Base-by-base conservation (phyloP, 2,797 vertebrate genomes). In the Pangasius djambal region DNA sequence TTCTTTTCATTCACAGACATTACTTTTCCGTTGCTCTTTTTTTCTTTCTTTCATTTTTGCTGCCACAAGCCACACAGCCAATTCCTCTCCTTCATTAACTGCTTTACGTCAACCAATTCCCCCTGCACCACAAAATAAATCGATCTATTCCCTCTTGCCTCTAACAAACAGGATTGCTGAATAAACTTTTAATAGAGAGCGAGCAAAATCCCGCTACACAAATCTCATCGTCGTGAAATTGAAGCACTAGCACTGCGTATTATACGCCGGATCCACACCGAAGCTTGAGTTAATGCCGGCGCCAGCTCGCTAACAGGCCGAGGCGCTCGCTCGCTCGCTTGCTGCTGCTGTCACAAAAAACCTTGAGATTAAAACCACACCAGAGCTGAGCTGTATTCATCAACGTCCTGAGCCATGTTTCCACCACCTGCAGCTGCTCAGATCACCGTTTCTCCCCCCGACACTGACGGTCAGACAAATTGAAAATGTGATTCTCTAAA, bases 381-480 rank as follows among this genome's bases (percentile, higher is more conserved):
- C 90, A 89, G 82, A 50, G 90, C 88, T 91, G 92, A 92, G 89
- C 93, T 92, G 94, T 94, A 94, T 93, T 93, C 91, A 93, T 95
- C 92, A 89, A 79, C 89, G 90, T 83, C 90, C 59, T 63, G 90
- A 94, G 89, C 92, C 52, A 89, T 92, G 90, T 94, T 94, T 92
- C 91, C 92, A 93, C 90, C 92, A 91, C 85, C 8, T 90, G 92
- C 90, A 93, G 94, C 89, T 88, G 92, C 93, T 95, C 94, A 91
- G 89, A 91, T 92, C 92, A 92, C 91, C 90, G 90, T 92, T 83
- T 77, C 86, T 20, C 40, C 85, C 82, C 31, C 88, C 93, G 90
- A 92, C 92, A 91, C 89, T 92, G 93, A 92, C 94, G 94, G 94
- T 94, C 93, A 94, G 92, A 88, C 93, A 95, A 96, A 96, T 95